Conservation (phyloP, 2,888 invertebrate species). For the Apamea monoglypha region DNA sequence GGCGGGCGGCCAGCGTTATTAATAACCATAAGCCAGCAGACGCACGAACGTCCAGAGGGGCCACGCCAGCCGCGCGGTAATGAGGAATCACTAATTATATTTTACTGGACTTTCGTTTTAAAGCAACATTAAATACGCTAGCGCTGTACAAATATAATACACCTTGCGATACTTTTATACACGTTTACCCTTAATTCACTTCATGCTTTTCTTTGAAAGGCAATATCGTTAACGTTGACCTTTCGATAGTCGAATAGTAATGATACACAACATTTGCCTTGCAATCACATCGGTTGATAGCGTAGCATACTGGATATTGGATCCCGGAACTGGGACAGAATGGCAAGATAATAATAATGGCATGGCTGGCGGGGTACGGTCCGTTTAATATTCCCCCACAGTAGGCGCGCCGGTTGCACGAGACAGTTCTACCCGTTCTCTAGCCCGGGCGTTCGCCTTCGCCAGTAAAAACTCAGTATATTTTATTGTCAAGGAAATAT, state of each 20-base stretch:
- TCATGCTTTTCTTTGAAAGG: slow-evolving; percentile 28
- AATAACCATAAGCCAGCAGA: slow-evolving; percentile 91
- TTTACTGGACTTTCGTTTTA: slow-evolving; percentile 89
- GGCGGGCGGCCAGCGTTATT: slow-evolving; percentile 86
- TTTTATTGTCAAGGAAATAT: slow-evolving; percentile 89
- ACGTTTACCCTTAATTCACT: slow-evolving; percentile 34
- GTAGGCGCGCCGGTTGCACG: slow-evolving; percentile 84
- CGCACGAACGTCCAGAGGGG: slow-evolving; percentile 91
- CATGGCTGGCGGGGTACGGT: slow-evolving; percentile 75
- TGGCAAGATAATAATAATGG: slow-evolving; percentile 82
- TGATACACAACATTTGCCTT: slow-evolving; percentile 66
- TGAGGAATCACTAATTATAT: slow-evolving; percentile 91
- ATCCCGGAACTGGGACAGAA: slow-evolving; percentile 74
- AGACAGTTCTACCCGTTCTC: slow-evolving; percentile 87
- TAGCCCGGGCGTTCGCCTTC: slow-evolving; percentile 76
- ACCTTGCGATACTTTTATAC: slow-evolving; percentile 65
- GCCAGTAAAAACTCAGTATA: slow-evolving; percentile 87
- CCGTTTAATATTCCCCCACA: slow-evolving; percentile 87
- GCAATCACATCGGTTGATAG: slow-evolving; percentile 66
- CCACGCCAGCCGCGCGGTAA: slow-evolving; percentile 87
- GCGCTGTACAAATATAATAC: slow-evolving; percentile 70
- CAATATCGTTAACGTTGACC: slow-evolving; percentile 47
- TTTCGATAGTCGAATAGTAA: slow-evolving; percentile 55
- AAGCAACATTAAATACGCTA: slow-evolving; percentile 82
- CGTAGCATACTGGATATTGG: slow-evolving; percentile 68